phyloP scores from a whole-genome alignment of 2,797 vertebrate genomes.

The Myotis myotis region DNA sequence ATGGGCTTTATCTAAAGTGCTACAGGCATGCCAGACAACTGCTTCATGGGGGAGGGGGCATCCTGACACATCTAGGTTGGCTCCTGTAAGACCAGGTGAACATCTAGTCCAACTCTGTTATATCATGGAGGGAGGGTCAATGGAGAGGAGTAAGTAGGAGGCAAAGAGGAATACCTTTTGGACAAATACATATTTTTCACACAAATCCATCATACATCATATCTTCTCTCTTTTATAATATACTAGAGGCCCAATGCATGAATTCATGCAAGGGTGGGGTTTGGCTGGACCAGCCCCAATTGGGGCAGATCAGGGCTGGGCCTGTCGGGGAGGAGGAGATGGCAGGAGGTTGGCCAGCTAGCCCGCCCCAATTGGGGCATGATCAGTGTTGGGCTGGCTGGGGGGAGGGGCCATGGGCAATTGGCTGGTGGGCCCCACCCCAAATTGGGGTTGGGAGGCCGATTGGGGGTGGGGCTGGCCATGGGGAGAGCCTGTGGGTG shows the following conservation, averaged over 20 bases:
- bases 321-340: too few relatives aligned
- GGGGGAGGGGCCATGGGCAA: too few relatives aligned
- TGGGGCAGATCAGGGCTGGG: too few relatives aligned
- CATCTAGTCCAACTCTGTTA: background rate
- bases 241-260: background rate
- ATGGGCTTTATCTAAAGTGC: background rate
- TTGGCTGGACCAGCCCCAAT: too few relatives aligned
- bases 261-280: too few relatives aligned
- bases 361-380: too few relatives aligned
- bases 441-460: too few relatives aligned
- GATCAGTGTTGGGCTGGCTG: too few relatives aligned
- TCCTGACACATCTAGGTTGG: background rate
- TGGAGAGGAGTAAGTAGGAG: background rate
- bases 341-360: too few relatives aligned
- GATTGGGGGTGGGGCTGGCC: too few relatives aligned
- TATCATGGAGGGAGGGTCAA: background rate
- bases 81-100: background rate
- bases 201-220: background rate
- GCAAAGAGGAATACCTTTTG: background rate
- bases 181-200: background rate
- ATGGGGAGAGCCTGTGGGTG: too few relatives aligned
- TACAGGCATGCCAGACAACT: background rate
- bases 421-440: too few relatives aligned
- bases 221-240: background rate
- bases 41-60: background rate